Percentiles rank a stretch among this genome's conserved stretches.
Evolutionary conservation across 2,797 vertebrate species (phyloP).

Genomic region (Pseudotriccus pelzelni): DNA sequence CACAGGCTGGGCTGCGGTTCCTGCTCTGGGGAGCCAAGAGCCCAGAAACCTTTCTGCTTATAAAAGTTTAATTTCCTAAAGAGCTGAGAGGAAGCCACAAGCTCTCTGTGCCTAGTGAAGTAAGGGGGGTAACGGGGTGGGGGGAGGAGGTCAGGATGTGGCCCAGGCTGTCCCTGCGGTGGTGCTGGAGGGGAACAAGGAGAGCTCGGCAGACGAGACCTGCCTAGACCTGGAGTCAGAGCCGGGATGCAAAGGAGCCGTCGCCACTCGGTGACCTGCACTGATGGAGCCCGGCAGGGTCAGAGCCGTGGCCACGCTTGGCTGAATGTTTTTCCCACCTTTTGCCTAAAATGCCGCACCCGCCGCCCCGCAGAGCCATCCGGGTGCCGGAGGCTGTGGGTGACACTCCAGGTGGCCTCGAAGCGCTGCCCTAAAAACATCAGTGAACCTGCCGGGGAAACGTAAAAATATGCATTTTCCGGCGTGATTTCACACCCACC

Average conservation of each 20-base stretch:
- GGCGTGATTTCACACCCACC: not conserved
- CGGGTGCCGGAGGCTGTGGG: not conserved
- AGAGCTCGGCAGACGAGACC: not conserved
- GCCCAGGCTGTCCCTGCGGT: slow-evolving; percentile 19
- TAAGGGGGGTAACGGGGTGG: not conserved
- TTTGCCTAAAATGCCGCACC: not conserved
- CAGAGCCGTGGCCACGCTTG: not conserved
- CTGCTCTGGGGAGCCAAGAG: not conserved
- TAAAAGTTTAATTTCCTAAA: slow-evolving; percentile 71
- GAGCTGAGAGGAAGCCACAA: slow-evolving; percentile 64
- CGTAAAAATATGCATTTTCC: not conserved
- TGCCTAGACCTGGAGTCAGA: not conserved
- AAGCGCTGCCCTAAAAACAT: not conserved
- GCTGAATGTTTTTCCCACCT: not conserved
- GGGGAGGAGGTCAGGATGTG: not conserved
- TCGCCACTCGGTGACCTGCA: not conserved
- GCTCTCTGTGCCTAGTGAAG: not conserved
- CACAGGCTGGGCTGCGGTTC: slow-evolving; percentile 36
- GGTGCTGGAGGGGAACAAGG: not conserved
- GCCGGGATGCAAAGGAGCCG: fast-evolving
- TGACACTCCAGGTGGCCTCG: not conserved
- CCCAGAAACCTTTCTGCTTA: slow-evolving; percentile 68
- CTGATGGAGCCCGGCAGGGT: not conserved
- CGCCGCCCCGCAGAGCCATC: fast-evolving
- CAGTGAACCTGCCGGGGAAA: not conserved